Evolutionary conservation across 1,140 invertebrate genomes (phyloP), one percentile per base, ranked within the genome.

Genomic region (Doryteuthis pealeii): DNA sequence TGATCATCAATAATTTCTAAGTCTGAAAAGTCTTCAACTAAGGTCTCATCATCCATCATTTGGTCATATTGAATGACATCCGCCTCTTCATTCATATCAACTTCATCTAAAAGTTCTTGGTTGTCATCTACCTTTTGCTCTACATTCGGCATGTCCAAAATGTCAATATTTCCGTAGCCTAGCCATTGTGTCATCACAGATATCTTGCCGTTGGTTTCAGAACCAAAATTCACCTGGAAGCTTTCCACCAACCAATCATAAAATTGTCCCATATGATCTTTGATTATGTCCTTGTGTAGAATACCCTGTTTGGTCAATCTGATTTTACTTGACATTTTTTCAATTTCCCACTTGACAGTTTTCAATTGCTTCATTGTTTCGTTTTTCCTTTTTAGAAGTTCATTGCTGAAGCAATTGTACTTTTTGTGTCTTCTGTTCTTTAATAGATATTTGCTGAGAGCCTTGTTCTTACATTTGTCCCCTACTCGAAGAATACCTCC

Each of bases 401-500:
- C 40, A 65, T 72, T 68, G 35, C 81, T 45, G 14, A 72, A 70
- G 54, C 68, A 71, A 40, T 77, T 72, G n/a, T 80, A 43, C 0
- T 43, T 30, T 32, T 72, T 74, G 12, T 73, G 73, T 70, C 78
- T 77, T 31, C 73, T 65, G 31, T 76, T 76, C 30, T 58, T 76
- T 3, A 83, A 65, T n/a, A 74, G 74, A 49, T 74, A 83, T 15
- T 75, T 54, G 75, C 82, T 69, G 1, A 86, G 49, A 0, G 12
- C 31, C 32, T 81, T 73, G 66, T 67, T 92, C 80, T 91, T 91
- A 1, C 91, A 92, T 85, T 93, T 91, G 12, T 91, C 91, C 5
- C 95, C 94, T 77, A 96, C 90, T 33, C 94, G 89, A 18, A 94
- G 88, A 71, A 95, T 88, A 31, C 80, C 80, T 1, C 71, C 71